Base-by-base conservation (phyloP, 2,888 invertebrate species). In the Caprella mutica region DNA sequence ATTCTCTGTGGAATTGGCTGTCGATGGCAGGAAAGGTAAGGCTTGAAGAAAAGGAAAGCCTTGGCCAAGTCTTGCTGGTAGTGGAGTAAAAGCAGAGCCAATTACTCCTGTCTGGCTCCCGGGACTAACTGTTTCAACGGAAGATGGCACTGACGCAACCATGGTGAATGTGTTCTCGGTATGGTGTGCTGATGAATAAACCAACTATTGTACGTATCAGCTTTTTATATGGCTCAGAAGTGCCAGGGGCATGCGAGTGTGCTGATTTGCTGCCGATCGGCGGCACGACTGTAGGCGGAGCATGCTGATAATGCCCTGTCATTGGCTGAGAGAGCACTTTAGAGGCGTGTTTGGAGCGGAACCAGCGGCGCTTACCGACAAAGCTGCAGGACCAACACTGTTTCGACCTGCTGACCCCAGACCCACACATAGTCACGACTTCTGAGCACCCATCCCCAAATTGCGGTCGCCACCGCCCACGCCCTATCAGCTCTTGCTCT, bases 191-290 rank as follows among this genome's bases (percentile, higher is more conserved):
- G 33, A 48, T 30, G 48, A 48, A 48, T 48, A 48, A 48, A 48
- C 29, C 19, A 27, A 21, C 29, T 27, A 48, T 30, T 30, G 30
- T 30, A 30, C 29, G 48, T 30, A 48, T 30, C 29, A 48, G 19
- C 33, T 30, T 48, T 59, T 59, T 59, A 59, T 59, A 59, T 40
- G 40, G 52, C 29, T 29, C 52, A 44, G 59, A 59, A 56, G 56
- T 50, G 59, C 59, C 53, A 55, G 59, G 53, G 59, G 59, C 59
- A 55, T 48, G 40, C 40, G 56, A 55, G 52, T 48, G 52, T 46
- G 52, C 40, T 55, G 48, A 57, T 55, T 56, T 55, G 59, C 59
- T 59, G 59, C 52, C 52, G 59, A 56, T 39, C 52, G 53, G 59
- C 59, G 52, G 56, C 55, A 48, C 48, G 48, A 48, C 48, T 24